Evolutionary conservation across 2,797 vertebrate species (phyloP).

Genomic region (Chloroceryle inda): DNA sequence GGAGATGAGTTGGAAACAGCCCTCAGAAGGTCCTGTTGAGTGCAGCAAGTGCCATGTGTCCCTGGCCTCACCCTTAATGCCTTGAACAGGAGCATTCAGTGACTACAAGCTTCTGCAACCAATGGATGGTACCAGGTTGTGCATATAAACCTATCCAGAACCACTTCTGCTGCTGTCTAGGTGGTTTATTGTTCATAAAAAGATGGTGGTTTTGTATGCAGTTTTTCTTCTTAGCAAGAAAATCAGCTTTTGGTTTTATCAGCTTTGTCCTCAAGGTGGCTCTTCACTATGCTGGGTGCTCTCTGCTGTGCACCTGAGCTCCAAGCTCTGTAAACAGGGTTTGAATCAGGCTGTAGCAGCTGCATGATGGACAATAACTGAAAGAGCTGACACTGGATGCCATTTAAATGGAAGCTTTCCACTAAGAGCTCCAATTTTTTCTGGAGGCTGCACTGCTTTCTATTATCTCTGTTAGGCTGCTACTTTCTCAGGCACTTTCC

Average conservation of each 20-base stretch:
- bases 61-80: background rate
- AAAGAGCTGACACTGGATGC: background rate
- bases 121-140: background rate
- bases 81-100: fast-evolving
- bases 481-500: background rate
- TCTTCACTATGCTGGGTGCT: background rate
- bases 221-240: background rate
- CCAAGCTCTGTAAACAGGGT: background rate
- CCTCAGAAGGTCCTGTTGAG: background rate
- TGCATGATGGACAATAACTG: background rate
- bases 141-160: background rate
- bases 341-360: background rate
- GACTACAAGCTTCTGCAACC: background rate
- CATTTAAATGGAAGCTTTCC: background rate
- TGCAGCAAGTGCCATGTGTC: fast-evolving
- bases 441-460: background rate
- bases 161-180: background rate
- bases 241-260: slow-evolving; percentile 9
- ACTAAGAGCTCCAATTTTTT: background rate
- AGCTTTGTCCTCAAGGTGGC: slow-evolving; percentile 63
- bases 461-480: background rate
- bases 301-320: background rate
- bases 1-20: background rate
- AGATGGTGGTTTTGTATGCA: background rate
- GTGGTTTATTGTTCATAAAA: background rate